A percentile compares a stretch with the other conserved stretches of the same genome.
Evolutionary conservation across 2,888 invertebrate species (phyloP).

Genomic region (Caenorhabditis sp.): DNA sequence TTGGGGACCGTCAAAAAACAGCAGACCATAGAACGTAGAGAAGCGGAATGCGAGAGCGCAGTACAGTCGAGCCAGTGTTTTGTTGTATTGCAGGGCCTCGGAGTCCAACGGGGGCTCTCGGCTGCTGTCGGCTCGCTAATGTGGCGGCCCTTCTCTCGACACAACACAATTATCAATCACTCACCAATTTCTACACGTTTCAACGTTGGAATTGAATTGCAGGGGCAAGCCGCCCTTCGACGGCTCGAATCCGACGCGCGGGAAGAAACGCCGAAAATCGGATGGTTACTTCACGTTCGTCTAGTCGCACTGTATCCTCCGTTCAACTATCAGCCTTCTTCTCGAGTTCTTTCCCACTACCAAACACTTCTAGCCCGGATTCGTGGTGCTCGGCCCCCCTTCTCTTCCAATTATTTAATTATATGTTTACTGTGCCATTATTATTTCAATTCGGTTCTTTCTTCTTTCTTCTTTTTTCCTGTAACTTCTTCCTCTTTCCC

Average conservation of each 20-base stretch:
- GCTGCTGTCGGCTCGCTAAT: conserved; percentile 67
- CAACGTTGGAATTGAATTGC: conserved; percentile 68
- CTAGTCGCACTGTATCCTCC: conserved; percentile 59
- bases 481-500: not conserved
- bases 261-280: conserved; percentile 83
- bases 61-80: conserved; percentile 61
- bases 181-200: conserved; percentile 18
- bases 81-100: conserved; percentile 70
- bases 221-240: conserved; percentile 82
- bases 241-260: conserved; percentile 81
- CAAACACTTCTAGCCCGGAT: conserved; percentile 33
- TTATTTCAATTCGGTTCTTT: conserved; percentile 31
- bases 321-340: conserved; percentile 36
- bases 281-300: conserved; percentile 84
- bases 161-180: too few relatives aligned
- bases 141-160: conserved; percentile 34
- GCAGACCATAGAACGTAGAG: conserved; percentile 4
- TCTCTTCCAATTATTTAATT: conserved; percentile 45
- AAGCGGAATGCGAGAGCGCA: conserved; percentile 26
- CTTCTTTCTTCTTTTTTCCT: not conserved
- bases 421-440: conserved; percentile 52
- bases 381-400: conserved; percentile 56
- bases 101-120: conserved; percentile 70
- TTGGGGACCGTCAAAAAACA: conserved; percentile 13
- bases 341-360: conserved; percentile 52